These are phyloP conservation scores for Saccopteryx bilineata DNA, from an alignment of 2,113 vertebrate species.

Conservation along the genomic window DNA sequence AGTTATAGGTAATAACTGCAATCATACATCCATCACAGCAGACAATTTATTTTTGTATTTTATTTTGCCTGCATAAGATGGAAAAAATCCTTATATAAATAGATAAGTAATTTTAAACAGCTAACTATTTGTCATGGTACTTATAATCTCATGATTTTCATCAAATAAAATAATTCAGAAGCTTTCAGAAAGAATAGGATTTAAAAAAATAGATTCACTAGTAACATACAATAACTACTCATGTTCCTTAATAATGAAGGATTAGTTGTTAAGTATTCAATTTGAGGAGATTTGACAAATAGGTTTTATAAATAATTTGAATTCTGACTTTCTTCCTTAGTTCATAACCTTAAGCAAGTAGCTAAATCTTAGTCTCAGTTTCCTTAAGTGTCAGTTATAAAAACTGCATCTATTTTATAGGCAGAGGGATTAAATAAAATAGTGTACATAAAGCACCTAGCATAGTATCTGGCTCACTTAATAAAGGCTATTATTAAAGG, in stretches of 20 bases:
- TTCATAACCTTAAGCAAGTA: slow-evolving; percentile 11
- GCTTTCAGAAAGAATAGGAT: slow-evolving; percentile 27
- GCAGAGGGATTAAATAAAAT: neutral
- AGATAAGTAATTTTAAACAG: slow-evolving; percentile 48
- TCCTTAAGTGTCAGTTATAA: neutral
- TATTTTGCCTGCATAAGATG: slow-evolving; percentile 37
- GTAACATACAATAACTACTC: neutral
- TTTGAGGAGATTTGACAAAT: slow-evolving; percentile 8
- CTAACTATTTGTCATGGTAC: slow-evolving; percentile 15
- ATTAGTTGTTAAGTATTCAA: neutral
- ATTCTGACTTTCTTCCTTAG: slow-evolving; percentile 17
- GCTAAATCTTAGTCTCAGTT: slow-evolving; percentile 34
- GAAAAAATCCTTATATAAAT: neutral
- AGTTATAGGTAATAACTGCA: slow-evolving; percentile 37
- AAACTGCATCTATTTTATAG: neutral
- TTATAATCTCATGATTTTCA: slow-evolving; percentile 39
- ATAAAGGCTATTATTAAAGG: neutral
- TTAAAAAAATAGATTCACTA: slow-evolving; percentile 51
- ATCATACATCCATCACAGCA: neutral
- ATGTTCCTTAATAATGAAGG: slow-evolving; percentile 6
- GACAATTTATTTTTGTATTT: slow-evolving; percentile 50
- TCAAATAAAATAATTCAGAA: slow-evolving; percentile 51
- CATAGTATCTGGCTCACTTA: neutral
- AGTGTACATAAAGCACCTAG: neutral
- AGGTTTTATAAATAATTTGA: slow-evolving; percentile 45